Conservation (phyloP, 2,888 invertebrate species). For the Orthosia gothica region DNA sequence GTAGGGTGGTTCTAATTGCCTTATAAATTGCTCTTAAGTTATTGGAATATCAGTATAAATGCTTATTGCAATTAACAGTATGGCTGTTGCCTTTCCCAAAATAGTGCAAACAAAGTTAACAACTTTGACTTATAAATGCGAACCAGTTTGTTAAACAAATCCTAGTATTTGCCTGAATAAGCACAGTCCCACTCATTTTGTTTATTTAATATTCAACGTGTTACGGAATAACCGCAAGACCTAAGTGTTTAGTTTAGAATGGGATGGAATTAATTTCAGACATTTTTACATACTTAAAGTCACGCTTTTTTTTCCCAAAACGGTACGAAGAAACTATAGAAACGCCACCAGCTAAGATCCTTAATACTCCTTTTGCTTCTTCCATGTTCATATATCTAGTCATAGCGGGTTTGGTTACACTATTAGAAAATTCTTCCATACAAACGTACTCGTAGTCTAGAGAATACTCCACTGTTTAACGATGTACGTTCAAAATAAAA, state of each 20-base stretch:
- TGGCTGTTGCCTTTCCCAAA: background rate
- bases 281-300: no score
- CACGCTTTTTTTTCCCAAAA: no score
- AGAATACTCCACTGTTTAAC: no score
- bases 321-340: no score
- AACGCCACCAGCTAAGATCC: no score
- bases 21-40: background rate
- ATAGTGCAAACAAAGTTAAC: background rate
- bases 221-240: background rate
- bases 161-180: slow-evolving; percentile 1
- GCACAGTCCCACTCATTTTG: slow-evolving; percentile 1
- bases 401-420: no score
- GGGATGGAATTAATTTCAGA: background rate
- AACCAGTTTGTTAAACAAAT: background rate
- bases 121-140: background rate
- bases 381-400: no score
- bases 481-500: no score
- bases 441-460: no score
- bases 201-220: slow-evolving; percentile 4
- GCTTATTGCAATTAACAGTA: background rate
- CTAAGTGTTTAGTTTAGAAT: background rate
- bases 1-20: background rate
- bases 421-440: no score
- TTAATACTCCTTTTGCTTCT: no score
- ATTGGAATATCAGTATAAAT: background rate